Conservation (phyloP, 2,113 vertebrate genomes). For the Macrotis lagotis region DNA sequence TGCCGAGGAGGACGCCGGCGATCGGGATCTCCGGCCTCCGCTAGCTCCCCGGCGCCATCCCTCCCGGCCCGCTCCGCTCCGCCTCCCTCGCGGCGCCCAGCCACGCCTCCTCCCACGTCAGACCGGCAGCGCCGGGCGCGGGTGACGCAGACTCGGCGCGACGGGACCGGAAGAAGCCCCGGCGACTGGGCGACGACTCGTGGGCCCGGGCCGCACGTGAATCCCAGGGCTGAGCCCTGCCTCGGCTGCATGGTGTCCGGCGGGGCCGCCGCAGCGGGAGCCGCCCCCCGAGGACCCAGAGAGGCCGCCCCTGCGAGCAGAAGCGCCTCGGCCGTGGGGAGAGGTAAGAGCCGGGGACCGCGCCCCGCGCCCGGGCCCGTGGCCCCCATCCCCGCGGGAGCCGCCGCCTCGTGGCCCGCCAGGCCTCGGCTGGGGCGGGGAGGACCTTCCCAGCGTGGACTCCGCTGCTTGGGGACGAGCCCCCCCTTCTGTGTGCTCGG, state of each 20-base stretch:
- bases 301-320: background rate
- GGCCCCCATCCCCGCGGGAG: background rate
- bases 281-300: background rate
- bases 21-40: background rate
- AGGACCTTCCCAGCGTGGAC: too few relatives aligned
- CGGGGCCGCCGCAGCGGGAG: accelerated
- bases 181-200: background rate
- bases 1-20: background rate
- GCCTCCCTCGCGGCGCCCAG: background rate
- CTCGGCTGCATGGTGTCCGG: accelerated
- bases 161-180: background rate
- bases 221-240: background rate
- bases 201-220: slow-evolving; percentile 27
- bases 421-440: background rate
- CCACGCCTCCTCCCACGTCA: background rate
- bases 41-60: background rate
- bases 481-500: too few relatives aligned
- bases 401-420: background rate
- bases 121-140: background rate
- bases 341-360: slow-evolving; percentile 53
- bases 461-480: background rate
- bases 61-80: background rate
- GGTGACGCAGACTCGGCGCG: background rate
- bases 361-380: background rate
- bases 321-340: background rate